phyloP scores from a whole-genome alignment of 1,140 invertebrate species.

The Drosophila micromelanica region DNA sequence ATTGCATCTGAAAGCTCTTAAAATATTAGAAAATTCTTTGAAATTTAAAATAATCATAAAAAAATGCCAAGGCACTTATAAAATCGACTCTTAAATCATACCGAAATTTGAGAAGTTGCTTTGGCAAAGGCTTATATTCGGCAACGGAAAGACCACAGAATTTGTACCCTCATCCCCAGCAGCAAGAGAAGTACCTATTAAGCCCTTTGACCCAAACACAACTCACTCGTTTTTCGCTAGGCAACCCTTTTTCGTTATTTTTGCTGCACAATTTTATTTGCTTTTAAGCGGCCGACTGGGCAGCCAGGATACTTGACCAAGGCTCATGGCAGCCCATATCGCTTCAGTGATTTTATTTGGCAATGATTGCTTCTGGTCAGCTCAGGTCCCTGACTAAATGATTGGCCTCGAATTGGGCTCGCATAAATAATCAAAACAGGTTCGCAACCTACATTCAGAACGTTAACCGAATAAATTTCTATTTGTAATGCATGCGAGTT shows the following conservation, averaged over 20 bases:
- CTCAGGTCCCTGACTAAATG: neutral
- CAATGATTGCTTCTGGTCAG: slow-evolving; percentile 61
- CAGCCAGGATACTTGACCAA: slow-evolving; percentile 43
- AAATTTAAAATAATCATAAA: too few relatives aligned
- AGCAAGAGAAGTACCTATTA: neutral
- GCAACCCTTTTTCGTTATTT: slow-evolving; percentile 9
- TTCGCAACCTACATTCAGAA: slow-evolving; percentile 16
- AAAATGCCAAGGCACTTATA: neutral
- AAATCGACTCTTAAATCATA: slow-evolving; percentile 26
- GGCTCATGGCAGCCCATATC: slow-evolving; percentile 15
- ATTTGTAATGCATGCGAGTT: slow-evolving; percentile 51
- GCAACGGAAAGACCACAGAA: neutral
- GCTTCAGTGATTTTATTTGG: slow-evolving; percentile 58
- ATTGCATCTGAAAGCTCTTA: too few relatives aligned
- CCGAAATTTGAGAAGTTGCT: neutral
- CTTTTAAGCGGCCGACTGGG: slow-evolving; percentile 66
- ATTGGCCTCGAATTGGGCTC: neutral
- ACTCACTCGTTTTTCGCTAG: neutral
- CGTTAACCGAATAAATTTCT: slow-evolving; percentile 55
- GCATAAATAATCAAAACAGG: slow-evolving; percentile 65
- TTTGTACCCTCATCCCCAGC: neutral
- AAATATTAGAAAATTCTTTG: too few relatives aligned
- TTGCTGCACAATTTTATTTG: slow-evolving; percentile 69
- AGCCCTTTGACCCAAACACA: neutral
- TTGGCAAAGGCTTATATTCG: neutral